These are phyloP conservation scores for Psilopsiagon aurifrons DNA, from an alignment of 2,113 vertebrate species.

Conservation along the genomic window DNA sequence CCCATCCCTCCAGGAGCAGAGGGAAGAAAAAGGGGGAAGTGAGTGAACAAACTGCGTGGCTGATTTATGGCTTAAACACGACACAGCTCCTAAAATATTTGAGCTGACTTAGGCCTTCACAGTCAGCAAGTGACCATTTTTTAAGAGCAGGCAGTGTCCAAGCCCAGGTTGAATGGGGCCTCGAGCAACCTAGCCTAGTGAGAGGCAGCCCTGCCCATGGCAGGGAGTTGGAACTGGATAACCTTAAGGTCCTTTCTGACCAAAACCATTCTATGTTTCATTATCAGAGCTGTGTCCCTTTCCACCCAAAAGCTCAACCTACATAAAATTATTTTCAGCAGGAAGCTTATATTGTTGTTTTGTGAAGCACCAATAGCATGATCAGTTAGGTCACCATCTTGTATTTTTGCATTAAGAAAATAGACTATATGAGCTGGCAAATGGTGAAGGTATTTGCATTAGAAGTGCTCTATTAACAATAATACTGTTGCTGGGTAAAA, in stretches of 20 bases:
- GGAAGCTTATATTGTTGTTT: not conserved
- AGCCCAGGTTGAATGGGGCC: not conserved
- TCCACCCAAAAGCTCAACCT: not conserved
- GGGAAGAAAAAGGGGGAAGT: too few species aligned
- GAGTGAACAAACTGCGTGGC: too few species aligned
- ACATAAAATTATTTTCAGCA: not conserved
- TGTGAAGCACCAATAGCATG: not conserved
- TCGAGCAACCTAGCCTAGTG: not conserved
- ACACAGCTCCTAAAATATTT: not conserved
- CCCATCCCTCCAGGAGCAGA: too few species aligned
- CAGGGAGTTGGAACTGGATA: not conserved
- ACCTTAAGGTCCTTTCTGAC: not conserved
- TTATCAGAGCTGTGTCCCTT: not conserved
- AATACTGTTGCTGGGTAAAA: not conserved
- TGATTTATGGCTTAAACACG: too few species aligned
- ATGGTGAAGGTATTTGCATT: not conserved
- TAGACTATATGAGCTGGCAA: not conserved
- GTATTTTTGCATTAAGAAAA: not conserved
- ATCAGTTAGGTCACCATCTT: not conserved
- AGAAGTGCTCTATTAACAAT: not conserved
- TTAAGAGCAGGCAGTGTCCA: not conserved
- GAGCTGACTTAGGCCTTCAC: not conserved
- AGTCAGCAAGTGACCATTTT: not conserved
- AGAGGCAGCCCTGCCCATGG: not conserved
- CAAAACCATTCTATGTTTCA: not conserved